Conservation (phyloP, 2,888 invertebrate species). For the Dicroscelio sp. region DNA sequence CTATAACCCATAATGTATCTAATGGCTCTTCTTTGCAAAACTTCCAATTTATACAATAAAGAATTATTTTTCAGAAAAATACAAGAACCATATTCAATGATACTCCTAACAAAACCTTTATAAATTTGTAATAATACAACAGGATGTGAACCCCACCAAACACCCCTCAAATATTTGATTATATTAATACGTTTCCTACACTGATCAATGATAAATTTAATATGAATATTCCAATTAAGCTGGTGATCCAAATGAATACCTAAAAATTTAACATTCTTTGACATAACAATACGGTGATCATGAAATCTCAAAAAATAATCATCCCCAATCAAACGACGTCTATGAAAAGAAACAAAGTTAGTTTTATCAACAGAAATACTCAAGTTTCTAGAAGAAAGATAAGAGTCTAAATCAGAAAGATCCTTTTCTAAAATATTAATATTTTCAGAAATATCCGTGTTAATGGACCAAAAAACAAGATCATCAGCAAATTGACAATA, state of each 20-base stretch:
- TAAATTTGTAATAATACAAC: background rate
- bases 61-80: too few relatives aligned
- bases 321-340: too few relatives aligned
- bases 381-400: background rate
- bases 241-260: background rate
- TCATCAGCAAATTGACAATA: constrained; percentile 51
- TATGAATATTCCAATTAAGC: background rate
- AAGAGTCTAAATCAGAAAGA: background rate
- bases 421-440: background rate
- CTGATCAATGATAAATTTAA: background rate
- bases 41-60: constrained; percentile 27
- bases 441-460: background rate
- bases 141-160: background rate
- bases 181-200: background rate
- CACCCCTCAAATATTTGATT: background rate
- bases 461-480: background rate
- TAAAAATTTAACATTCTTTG: background rate
- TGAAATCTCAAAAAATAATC: background rate
- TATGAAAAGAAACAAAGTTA: too few relatives aligned
- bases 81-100: background rate
- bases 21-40: background rate
- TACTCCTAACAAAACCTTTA: background rate
- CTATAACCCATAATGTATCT: constrained; percentile 1
- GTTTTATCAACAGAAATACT: background rate
- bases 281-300: background rate